A percentile compares a stretch with the other conserved stretches of the same genome.
These are phyloP conservation scores for Eonycteris spelaea DNA, from an alignment of 2,113 vertebrate species.

Conservation along the genomic window DNA sequence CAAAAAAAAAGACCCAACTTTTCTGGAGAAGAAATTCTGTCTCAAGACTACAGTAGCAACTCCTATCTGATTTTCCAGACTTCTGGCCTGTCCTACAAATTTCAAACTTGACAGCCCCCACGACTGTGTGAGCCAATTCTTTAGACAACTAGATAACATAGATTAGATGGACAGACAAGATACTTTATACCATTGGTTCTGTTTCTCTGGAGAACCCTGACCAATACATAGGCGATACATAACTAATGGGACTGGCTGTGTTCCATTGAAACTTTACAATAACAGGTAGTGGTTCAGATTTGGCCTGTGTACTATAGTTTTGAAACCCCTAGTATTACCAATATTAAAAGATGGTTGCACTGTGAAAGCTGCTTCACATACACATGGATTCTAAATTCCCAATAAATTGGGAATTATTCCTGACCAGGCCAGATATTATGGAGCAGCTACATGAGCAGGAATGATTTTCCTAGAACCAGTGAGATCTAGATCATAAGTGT, in stretches of 20 bases:
- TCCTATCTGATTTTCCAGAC: neutral
- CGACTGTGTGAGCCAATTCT: neutral
- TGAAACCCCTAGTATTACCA: neutral
- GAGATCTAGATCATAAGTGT: neutral
- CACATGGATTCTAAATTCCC: neutral
- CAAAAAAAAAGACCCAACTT: neutral
- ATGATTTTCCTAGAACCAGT: neutral
- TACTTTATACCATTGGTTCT: neutral
- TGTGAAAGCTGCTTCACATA: neutral
- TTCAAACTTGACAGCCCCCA: neutral
- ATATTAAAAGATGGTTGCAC: constrained; percentile 18
- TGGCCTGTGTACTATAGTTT: neutral
- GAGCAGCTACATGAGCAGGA: neutral
- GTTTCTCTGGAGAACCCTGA: neutral
- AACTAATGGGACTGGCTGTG: neutral
- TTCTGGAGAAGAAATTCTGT: neutral
- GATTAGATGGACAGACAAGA: neutral
- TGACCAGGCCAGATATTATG: neutral
- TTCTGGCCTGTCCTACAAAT: neutral
- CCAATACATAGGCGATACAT: neutral
- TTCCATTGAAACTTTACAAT: constrained; percentile 5
- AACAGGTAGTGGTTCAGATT: neutral
- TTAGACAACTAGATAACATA: neutral
- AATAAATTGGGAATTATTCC: neutral
- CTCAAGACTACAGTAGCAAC: neutral